Conservation (phyloP, 2,113 vertebrate species). For the Eublepharis macularius region DNA sequence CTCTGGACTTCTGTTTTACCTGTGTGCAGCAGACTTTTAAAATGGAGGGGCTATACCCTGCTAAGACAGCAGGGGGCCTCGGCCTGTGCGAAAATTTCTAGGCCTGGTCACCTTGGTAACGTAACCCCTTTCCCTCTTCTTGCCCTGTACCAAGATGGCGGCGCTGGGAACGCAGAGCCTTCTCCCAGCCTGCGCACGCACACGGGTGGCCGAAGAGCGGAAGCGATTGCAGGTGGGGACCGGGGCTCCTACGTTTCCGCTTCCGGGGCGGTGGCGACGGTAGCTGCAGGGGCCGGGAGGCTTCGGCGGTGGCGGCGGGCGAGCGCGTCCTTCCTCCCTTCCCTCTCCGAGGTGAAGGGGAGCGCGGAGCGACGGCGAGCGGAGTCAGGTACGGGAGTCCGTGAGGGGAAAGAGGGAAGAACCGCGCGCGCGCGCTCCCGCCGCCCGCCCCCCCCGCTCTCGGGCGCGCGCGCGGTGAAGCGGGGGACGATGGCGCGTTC, state of each 20-base stretch:
- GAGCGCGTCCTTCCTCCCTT: background rate
- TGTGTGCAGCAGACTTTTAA: too few species aligned
- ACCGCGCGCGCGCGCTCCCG: background rate
- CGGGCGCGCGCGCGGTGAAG: background rate
- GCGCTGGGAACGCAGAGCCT: accelerated
- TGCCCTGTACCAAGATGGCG: background rate
- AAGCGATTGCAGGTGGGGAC: background rate
- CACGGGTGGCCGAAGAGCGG: background rate
- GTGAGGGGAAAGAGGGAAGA: background rate
- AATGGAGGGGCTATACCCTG: background rate
- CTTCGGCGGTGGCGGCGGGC: background rate
- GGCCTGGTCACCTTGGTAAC: background rate
- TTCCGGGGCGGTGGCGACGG: constrained; percentile 19
- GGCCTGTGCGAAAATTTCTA: too few species aligned
- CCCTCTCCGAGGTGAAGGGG: background rate
- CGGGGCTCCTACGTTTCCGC: constrained; percentile 4
- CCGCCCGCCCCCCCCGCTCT: background rate
- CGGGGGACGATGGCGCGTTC: too few species aligned
- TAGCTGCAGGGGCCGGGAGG: background rate
- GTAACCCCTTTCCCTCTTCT: background rate
- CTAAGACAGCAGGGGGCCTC: too few species aligned
- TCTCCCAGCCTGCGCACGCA: background rate
- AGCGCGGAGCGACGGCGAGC: background rate
- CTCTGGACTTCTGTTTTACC: too few species aligned
- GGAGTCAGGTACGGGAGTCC: constrained; percentile 8